phyloP scores from a whole-genome alignment of 2,888 invertebrate species.

The Tetanocera ferruginea region DNA sequence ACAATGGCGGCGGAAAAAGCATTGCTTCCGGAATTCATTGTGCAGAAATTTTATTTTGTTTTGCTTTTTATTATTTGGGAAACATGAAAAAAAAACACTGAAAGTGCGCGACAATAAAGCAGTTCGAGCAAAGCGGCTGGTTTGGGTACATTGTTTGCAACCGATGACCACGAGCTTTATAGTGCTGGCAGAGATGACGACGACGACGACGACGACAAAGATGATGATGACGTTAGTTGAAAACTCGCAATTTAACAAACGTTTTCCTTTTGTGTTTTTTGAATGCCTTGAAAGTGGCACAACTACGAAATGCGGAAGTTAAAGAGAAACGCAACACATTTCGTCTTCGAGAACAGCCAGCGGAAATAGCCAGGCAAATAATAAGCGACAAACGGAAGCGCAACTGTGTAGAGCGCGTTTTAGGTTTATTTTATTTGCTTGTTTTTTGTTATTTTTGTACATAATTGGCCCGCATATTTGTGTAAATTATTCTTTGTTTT shows the following conservation, averaged over 20 bases:
- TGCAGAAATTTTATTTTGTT: conserved; percentile 6
- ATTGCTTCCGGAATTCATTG: conserved; percentile 21
- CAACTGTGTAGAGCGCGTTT: background rate
- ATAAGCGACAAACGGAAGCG: conserved; percentile 9
- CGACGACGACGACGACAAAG: background rate
- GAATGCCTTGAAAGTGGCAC: background rate
- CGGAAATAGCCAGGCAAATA: conserved; percentile 19
- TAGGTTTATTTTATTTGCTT: background rate
- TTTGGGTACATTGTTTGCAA: background rate
- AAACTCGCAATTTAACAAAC: background rate
- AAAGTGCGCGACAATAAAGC: background rate
- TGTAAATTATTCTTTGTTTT: background rate
- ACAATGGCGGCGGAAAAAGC: background rate
- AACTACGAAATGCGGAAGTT: background rate
- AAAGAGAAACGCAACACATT: background rate
- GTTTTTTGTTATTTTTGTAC: background rate
- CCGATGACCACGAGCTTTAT: background rate
- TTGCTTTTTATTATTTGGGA: background rate
- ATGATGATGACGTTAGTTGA: background rate
- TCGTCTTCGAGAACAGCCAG: background rate
- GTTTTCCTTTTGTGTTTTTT: background rate
- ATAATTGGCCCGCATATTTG: background rate
- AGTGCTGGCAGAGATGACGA: background rate
- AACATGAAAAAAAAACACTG: background rate
- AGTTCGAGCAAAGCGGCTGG: background rate